Evolutionary conservation across 2,797 vertebrate genomes (phyloP).

Genomic region (Onychomys arenicola): DNA sequence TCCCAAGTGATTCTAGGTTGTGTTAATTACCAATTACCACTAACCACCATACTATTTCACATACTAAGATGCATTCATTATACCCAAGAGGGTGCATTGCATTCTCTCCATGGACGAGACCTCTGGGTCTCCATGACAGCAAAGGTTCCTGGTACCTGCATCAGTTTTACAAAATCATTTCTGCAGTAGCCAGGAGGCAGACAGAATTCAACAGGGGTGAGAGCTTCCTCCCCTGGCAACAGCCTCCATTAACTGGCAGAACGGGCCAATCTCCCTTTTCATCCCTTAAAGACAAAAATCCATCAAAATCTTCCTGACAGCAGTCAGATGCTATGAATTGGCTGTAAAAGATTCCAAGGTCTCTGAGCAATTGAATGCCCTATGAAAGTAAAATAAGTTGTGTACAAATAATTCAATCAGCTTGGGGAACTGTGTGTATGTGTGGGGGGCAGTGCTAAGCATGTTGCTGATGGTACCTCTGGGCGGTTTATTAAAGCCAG

Average conservation of each 20-base stretch:
- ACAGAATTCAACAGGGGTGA: not conserved
- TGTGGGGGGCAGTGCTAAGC: not conserved
- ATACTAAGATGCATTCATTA: not conserved
- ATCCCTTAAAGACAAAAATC: constrained; percentile 41
- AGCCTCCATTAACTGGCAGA: not conserved
- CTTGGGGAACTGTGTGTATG: not conserved
- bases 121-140: not conserved
- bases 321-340: constrained; percentile 28
- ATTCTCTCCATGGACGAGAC: not conserved
- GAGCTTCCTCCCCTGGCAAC: not conserved
- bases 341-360: constrained; percentile 56
- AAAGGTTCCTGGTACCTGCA: not conserved
- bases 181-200: not conserved
- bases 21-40: not conserved
- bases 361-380: constrained; percentile 42
- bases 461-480: constrained; percentile 44
- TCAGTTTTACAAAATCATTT: not conserved
- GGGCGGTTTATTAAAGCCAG: constrained; percentile 64
- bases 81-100: not conserved
- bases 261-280: too few species aligned
- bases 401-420: constrained; percentile 68
- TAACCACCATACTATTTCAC: not conserved
- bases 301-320: constrained; percentile 46
- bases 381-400: constrained; percentile 68
- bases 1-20: not conserved